Percentiles rank a stretch among this genome's conserved stretches.
Evolutionary conservation across 2,113 vertebrate genomes (phyloP).

Genomic region (Fregetta grallaria): DNA sequence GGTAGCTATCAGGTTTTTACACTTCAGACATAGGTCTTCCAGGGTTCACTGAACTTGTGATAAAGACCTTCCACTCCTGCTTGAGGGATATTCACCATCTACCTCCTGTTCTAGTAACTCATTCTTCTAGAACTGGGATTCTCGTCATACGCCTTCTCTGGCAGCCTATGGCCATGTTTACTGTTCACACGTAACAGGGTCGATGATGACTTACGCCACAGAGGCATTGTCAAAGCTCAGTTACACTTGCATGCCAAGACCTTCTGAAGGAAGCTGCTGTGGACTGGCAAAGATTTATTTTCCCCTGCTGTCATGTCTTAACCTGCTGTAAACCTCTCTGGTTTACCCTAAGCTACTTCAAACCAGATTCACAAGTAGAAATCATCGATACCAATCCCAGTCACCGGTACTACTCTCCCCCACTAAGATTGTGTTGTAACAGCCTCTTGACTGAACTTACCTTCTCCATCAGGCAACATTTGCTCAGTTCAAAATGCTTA

Average conservation of each 20-base stretch:
- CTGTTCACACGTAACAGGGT: fast-evolving
- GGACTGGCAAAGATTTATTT: neutral
- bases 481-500: neutral
- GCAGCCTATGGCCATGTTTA: neutral
- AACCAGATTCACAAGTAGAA: neutral
- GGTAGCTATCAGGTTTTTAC: neutral
- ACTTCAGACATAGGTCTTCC: neutral
- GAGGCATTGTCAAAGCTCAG: neutral
- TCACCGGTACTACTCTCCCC: neutral
- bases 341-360: neutral
- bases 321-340: neutral
- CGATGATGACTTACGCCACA: fast-evolving
- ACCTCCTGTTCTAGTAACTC: neutral
- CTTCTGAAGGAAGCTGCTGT: neutral
- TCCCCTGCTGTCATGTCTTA: neutral
- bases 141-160: neutral
- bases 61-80: neutral
- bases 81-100: neutral
- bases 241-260: fast-evolving
- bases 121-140: neutral
- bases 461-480: neutral
- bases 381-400: neutral
- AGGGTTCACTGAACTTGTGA: neutral
- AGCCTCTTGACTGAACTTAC: neutral
- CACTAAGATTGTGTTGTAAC: neutral